Evolutionary conservation across 2,888 invertebrate genomes (phyloP).

Genomic region (Silvanus unidentatus): DNA sequence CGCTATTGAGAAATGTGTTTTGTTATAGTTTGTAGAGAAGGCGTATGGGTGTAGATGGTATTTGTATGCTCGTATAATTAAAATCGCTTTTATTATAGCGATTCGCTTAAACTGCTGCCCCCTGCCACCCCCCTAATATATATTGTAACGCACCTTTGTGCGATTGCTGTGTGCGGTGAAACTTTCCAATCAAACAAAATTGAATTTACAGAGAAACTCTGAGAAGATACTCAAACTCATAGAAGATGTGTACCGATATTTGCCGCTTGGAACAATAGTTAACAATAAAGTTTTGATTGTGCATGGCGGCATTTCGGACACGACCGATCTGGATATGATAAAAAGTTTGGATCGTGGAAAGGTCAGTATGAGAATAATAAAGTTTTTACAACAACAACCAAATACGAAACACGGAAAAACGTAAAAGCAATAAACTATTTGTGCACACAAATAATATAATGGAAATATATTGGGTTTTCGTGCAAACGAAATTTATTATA

Average conservation of each 20-base stretch:
- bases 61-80: too few relatives aligned
- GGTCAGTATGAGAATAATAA: slow-evolving; percentile 48
- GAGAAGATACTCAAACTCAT: slow-evolving; percentile 74
- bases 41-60: too few relatives aligned
- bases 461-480: too few relatives aligned
- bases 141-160: too few relatives aligned
- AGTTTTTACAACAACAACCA: too few relatives aligned
- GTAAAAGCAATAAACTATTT: neutral
- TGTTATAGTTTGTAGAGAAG: too few relatives aligned
- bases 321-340: slow-evolving; percentile 76
- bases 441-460: neutral
- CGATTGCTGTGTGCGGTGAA: too few relatives aligned
- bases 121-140: too few relatives aligned
- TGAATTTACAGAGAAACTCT: slow-evolving; percentile 59
- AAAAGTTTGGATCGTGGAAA: slow-evolving; percentile 77
- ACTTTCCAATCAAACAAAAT: neutral
- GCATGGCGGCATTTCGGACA: slow-evolving; percentile 89
- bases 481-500: neutral
- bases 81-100: too few relatives aligned
- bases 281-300: slow-evolving; percentile 86
- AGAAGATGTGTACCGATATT: slow-evolving; percentile 87
- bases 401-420: too few relatives aligned
- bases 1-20: too few relatives aligned
- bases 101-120: too few relatives aligned
- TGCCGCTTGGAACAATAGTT: slow-evolving; percentile 84